Percentiles rank a stretch among this genome's conserved stretches.
Conservation (phyloP, 2,888 invertebrate species). For the Cartodere bifasciata region DNA sequence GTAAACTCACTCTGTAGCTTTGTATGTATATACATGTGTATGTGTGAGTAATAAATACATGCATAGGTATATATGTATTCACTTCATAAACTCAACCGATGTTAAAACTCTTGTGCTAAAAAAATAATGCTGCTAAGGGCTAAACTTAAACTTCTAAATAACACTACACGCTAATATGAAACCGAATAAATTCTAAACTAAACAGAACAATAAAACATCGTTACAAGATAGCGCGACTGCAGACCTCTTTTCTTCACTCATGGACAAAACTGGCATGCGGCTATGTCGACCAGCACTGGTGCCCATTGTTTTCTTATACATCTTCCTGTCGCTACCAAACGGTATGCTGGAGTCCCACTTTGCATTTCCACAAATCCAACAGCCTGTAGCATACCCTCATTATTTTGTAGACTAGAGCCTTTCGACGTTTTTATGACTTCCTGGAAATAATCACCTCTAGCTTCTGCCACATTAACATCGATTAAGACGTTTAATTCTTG, state of each 20-base stretch:
- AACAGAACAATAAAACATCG: slow-evolving; percentile 12
- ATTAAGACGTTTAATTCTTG: too few species aligned
- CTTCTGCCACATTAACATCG: too few species aligned
- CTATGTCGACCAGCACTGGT: slow-evolving; percentile 34
- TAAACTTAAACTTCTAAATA: slow-evolving; percentile 9
- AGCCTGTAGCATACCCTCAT: too few species aligned
- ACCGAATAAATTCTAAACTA: slow-evolving; percentile 10
- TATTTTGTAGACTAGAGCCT: too few species aligned
- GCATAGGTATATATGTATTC: slow-evolving; percentile 30
- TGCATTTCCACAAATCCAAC: too few species aligned
- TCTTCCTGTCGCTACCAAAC: slow-evolving; percentile 37
- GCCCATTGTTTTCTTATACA: slow-evolving; percentile 35
- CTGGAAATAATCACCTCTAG: too few species aligned
- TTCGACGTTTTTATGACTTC: too few species aligned
- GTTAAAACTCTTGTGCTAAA: slow-evolving; percentile 24
- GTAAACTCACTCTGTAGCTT: slow-evolving; percentile 21
- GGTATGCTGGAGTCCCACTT: too few species aligned
- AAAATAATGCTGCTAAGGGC: slow-evolving; percentile 14
- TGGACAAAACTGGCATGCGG: slow-evolving; percentile 34
- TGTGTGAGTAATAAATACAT: slow-evolving; percentile 26
- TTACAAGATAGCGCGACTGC: slow-evolving; percentile 29
- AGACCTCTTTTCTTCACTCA: slow-evolving; percentile 26
- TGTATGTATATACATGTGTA: slow-evolving; percentile 34
- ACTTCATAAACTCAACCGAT: slow-evolving; percentile 24
- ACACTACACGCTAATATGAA: slow-evolving; percentile 16